A percentile compares a stretch with the other conserved stretches of the same genome.
Evolutionary conservation across 1,140 invertebrate genomes (phyloP).

Genomic region (Drosophila ficusphila): DNA sequence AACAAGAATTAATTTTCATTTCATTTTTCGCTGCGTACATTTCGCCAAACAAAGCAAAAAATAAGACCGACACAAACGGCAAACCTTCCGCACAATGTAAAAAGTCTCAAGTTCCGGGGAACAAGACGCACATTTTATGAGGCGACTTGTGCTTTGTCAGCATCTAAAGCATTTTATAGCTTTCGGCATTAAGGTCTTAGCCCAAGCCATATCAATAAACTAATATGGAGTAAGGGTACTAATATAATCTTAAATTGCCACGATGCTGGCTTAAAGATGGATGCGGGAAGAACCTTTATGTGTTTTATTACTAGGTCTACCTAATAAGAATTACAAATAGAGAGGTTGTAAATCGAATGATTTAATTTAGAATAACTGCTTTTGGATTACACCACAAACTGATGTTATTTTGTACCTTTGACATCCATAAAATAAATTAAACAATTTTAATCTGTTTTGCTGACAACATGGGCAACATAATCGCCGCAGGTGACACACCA

Average conservation of each 20-base stretch:
- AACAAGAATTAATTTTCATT: conserved; percentile 62
- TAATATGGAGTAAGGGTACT: conserved; percentile 6
- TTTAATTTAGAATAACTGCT: no score
- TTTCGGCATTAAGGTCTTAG: conserved; percentile 34
- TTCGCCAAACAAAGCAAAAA: conserved; percentile 25
- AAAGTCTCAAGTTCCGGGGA: conserved; percentile 59
- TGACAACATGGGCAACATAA: background rate
- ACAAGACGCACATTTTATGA: conserved; percentile 50
- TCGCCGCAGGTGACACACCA: no score
- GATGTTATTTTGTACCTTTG: no score
- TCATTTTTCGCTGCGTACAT: conserved; percentile 32
- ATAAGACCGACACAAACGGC: conserved; percentile 7
- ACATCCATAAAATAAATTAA: no score
- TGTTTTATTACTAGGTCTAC: background rate
- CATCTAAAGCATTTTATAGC: conserved; percentile 46
- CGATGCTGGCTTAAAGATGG: background rate
- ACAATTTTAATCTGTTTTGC: background rate
- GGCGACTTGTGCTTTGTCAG: conserved; percentile 60
- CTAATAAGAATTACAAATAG: background rate
- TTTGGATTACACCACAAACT: no score
- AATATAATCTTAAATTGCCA: background rate
- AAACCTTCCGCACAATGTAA: conserved; percentile 18
- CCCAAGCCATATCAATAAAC: conserved; percentile 43
- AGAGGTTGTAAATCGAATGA: no score
- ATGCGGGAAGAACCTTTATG: background rate